phyloP scores from a whole-genome alignment of 2,113 vertebrate species.

The Strix uralensis region DNA sequence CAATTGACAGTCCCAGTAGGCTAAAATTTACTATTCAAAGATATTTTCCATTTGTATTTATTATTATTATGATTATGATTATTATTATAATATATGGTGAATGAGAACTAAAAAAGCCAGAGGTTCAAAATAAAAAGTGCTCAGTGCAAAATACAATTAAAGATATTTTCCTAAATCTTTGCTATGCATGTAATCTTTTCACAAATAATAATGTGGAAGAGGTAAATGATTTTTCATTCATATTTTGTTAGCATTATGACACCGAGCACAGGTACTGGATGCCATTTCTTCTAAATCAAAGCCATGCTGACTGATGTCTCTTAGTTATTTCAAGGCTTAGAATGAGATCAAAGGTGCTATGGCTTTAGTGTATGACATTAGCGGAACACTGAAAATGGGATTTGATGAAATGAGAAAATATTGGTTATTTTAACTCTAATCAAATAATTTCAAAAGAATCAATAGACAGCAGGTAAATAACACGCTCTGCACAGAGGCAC shows the following conservation, averaged over 20 bases:
- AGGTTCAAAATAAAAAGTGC: slow-evolving; percentile 69
- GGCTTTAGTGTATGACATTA: slow-evolving; percentile 58
- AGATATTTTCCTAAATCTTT: slow-evolving; percentile 68
- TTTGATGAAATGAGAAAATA: slow-evolving; percentile 71
- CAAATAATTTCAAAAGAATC: slow-evolving; percentile 43
- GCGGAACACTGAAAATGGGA: slow-evolving; percentile 70
- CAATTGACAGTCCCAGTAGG: slow-evolving; percentile 77
- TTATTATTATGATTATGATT: slow-evolving; percentile 65
- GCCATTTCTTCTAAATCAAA: slow-evolving; percentile 66
- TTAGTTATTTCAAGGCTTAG: slow-evolving; percentile 73
- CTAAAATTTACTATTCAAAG: slow-evolving; percentile 76
- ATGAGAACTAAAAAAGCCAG: slow-evolving; percentile 64
- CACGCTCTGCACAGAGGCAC: not conserved
- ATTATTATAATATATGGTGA: slow-evolving; percentile 67
- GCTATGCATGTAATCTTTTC: slow-evolving; percentile 54
- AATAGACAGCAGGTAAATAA: slow-evolving; percentile 50
- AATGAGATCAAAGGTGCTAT: slow-evolving; percentile 68
- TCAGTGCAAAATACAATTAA: slow-evolving; percentile 66
- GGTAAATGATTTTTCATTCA: slow-evolving; percentile 68
- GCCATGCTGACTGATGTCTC: slow-evolving; percentile 70
- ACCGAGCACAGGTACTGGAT: slow-evolving; percentile 53
- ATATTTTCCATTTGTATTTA: slow-evolving; percentile 70
- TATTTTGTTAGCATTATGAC: slow-evolving; percentile 71
- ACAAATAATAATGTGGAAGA: slow-evolving; percentile 59
- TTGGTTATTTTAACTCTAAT: slow-evolving; percentile 63